phyloP scores from a whole-genome alignment of 1,140 invertebrate species.

The Eurosta solidaginis region DNA sequence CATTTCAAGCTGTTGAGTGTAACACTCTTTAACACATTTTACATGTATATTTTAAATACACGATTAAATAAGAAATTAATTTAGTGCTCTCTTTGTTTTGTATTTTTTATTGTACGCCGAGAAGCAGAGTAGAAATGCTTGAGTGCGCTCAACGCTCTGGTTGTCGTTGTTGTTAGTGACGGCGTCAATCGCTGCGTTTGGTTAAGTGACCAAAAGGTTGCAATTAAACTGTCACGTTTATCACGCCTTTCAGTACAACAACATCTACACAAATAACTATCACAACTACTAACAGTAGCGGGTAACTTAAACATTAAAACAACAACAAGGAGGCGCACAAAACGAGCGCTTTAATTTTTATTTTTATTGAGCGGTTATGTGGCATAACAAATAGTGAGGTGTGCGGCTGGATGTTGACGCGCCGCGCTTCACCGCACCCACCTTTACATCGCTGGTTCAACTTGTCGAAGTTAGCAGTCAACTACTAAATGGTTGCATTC shows the following conservation, averaged over 20 bases:
- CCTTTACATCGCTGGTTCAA: not conserved
- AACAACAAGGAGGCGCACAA: slow-evolving; percentile 7
- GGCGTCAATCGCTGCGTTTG: slow-evolving; percentile 12
- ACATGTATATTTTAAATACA: not conserved
- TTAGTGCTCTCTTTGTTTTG: not conserved
- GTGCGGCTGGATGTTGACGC: not conserved
- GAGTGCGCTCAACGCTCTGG: not conserved
- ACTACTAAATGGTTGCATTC: not conserved
- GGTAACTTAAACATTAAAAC: not conserved
- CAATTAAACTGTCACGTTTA: slow-evolving; percentile 36
- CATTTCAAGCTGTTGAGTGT: not conserved
- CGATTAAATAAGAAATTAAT: not conserved
- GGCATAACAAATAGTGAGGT: not conserved
- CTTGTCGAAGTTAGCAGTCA: not conserved
- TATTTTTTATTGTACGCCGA: too few relatives aligned
- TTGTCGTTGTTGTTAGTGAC: not conserved
- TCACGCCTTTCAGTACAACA: slow-evolving; percentile 32
- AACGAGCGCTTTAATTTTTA: slow-evolving; percentile 26
- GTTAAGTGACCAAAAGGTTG: slow-evolving; percentile 28
- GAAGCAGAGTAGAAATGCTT: too few relatives aligned
- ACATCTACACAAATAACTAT: not conserved
- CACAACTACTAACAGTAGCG: slow-evolving; percentile 14
- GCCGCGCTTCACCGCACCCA: too few relatives aligned
- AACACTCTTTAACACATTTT: not conserved
- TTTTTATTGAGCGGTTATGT: not conserved